Conservation (phyloP, 2,113 vertebrate species). For the Herpailurus yagouaroundi region DNA sequence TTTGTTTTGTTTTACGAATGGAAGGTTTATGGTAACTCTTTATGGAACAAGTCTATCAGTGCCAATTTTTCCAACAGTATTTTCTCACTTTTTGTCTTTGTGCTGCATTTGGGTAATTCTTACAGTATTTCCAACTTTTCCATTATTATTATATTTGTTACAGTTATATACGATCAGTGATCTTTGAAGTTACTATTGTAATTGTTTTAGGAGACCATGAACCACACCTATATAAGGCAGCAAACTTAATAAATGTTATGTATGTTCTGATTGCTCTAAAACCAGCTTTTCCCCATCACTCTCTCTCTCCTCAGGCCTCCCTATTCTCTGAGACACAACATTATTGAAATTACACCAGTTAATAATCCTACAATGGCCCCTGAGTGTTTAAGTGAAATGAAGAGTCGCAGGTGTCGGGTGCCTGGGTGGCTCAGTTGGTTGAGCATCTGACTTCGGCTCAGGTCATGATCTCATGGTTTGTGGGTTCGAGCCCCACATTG, state of each 20-base stretch:
- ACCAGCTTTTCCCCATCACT: not conserved
- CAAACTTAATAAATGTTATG: not conserved
- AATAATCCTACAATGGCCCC: not conserved
- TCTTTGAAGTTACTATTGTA: not conserved
- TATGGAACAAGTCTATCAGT: no score
- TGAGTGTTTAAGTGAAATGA: not conserved
- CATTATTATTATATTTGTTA: not conserved
- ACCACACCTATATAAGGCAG: not conserved
- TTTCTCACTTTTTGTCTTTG: no score
- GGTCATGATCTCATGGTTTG: no score
- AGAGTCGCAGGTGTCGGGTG: not conserved
- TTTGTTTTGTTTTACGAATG: no score
- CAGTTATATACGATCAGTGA: not conserved
- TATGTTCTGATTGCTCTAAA: not conserved
- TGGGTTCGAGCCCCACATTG: no score
- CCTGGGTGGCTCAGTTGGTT: no score
- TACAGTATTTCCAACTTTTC: not conserved
- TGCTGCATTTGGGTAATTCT: no score
- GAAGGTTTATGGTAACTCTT: no score
- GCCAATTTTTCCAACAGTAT: no score
- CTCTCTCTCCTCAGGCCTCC: not conserved
- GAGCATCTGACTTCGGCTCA: no score
- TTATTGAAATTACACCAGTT: not conserved
- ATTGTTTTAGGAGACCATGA: not conserved
- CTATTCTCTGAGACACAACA: not conserved